Percentiles rank a stretch among this genome's conserved stretches.
phyloP scores from a whole-genome alignment of 2,113 vertebrate species.

The Brienomyrus brachyistius region DNA sequence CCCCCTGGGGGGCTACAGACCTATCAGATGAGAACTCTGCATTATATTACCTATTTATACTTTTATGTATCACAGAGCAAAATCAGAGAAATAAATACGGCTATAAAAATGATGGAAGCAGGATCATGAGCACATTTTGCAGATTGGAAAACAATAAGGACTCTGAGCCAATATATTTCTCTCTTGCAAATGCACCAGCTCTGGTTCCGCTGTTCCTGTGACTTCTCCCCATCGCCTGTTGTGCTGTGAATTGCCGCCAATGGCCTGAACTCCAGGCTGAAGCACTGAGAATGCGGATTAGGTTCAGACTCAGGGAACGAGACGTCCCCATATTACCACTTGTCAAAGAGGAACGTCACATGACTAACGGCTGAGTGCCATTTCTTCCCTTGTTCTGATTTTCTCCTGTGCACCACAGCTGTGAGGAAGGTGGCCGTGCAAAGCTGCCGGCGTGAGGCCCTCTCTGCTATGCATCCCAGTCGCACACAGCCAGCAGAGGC shows the following conservation, averaged over 20 bases:
- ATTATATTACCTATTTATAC: constrained; percentile 14
- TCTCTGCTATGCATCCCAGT: not conserved
- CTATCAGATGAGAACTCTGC: not conserved
- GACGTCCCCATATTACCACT: not conserved
- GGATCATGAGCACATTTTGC: not conserved
- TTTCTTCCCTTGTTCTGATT: not conserved
- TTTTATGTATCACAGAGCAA: not conserved
- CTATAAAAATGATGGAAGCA: not conserved
- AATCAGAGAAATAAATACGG: not conserved
- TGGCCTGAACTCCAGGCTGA: not conserved
- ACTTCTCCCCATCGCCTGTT: not conserved
- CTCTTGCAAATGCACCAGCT: not conserved
- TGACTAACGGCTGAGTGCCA: not conserved
- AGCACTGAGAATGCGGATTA: not conserved
- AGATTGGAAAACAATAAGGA: constrained; percentile 9
- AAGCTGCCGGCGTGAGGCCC: not conserved
- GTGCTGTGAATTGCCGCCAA: not conserved
- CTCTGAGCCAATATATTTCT: not conserved
- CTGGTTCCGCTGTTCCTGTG: not conserved
- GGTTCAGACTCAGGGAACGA: not conserved
- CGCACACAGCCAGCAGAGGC: not conserved
- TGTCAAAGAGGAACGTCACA: not conserved
- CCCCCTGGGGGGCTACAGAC: not conserved
- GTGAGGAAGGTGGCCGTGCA: not conserved
- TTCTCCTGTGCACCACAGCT: not conserved